Base-by-base conservation (phyloP, 2,113 vertebrate genomes). In the Pterocles burchelli region DNA sequence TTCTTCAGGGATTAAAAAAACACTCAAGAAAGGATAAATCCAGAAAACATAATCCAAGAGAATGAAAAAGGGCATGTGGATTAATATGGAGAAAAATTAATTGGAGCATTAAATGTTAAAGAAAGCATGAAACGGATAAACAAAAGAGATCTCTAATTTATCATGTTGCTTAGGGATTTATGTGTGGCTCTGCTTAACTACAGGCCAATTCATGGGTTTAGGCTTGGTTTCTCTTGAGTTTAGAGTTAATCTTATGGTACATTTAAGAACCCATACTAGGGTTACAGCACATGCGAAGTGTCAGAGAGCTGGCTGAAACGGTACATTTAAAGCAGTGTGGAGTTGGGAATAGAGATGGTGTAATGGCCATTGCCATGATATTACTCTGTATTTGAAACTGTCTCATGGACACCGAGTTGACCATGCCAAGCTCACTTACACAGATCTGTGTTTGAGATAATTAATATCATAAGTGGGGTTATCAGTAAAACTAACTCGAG, bases 71-170 rank as follows among this genome's bases (percentile, higher is more conserved):
- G 67, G 72, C 72, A 76, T 58, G 51, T 28, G 78, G 71, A 92
- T 79, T 78, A 92, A 77, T 70, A 68, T 3, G 26, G 46, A 85
- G 72, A 84, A 96, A 94, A 77, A 91, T 13, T 75, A 96, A 93
- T 70, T 86, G 84, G 89, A 96, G 79, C 77, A 80, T 89, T 92
- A 85, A 92, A 92, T 90, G 61, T 67, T 90, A 95, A 97, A 67
- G 83, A 95, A 95, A 88, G 79, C 79, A 92, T 84, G 78, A 93
- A 91, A 78, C 26, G 19, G 20, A 82, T 91, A 82, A 96, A 78
- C 8, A 29, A 79, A 33, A 72, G 36, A 89, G 41, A 61, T 65
- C 65, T 81, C 75, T 96, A 92, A 82, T n/a, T 90, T 92, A 76
- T 9, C 17, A 26, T 34, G 26, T n/a, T 88, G 74, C 59, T 84